Conservation (phyloP, 2,113 vertebrate genomes). For the Gobius niger region DNA sequence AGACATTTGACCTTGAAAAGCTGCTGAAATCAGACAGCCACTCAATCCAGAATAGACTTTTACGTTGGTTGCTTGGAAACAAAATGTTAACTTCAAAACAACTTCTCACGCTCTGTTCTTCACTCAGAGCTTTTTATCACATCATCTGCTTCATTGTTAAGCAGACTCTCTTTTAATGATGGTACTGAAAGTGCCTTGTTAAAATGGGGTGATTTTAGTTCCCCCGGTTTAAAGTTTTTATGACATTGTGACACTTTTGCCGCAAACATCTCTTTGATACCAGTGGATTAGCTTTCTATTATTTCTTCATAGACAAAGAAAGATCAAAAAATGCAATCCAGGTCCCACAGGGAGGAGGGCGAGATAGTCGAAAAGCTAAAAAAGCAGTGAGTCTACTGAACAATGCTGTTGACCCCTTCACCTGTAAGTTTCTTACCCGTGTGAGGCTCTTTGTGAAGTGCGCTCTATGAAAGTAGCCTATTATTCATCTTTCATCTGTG, state of each 20-base stretch:
- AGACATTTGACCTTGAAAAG: slow-evolving; percentile 37
- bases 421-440: slow-evolving; percentile 17
- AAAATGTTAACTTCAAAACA: slow-evolving; percentile 33
- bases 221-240: slow-evolving; percentile 11
- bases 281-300: slow-evolving; percentile 37
- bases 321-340: slow-evolving; percentile 19
- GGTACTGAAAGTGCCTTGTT: slow-evolving; percentile 16
- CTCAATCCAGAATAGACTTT: slow-evolving; percentile 54
- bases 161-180: slow-evolving; percentile 15
- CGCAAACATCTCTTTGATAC: slow-evolving; percentile 34
- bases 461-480: slow-evolving; percentile 19
- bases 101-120: slow-evolving; percentile 16
- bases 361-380: slow-evolving; percentile 24
- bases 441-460: slow-evolving; percentile 20
- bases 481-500: slow-evolving; percentile 37
- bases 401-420: slow-evolving; percentile 30
- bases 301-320: slow-evolving; percentile 25
- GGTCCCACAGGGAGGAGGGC: slow-evolving; percentile 29
- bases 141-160: slow-evolving; percentile 34
- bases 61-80: slow-evolving; percentile 61
- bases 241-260: slow-evolving; percentile 20
- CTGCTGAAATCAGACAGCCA: slow-evolving; percentile 39
- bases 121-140: slow-evolving; percentile 34
- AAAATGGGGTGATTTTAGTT: slow-evolving; percentile 10
- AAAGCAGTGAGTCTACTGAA: slow-evolving; percentile 27